Evolutionary conservation across 2,113 vertebrate species (phyloP), one percentile per base, ranked within the genome.

Genomic region (Forbesichthys agassizii): DNA sequence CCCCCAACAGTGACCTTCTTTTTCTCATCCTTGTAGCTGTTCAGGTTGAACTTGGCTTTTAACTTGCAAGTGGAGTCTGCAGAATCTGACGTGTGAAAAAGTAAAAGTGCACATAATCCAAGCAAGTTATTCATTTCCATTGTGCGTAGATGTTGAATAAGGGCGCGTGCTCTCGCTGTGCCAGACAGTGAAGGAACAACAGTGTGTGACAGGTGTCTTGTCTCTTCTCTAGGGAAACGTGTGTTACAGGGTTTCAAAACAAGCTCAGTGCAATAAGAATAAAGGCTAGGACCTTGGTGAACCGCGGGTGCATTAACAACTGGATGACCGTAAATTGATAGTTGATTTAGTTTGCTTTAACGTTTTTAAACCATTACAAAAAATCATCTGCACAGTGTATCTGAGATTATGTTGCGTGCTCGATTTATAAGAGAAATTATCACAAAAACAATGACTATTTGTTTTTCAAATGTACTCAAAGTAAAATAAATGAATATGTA

Each of bases 1-100:
- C 94, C 94, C 48, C 93, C 92, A 1, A 95, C 66, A 0, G 95
- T 87, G 0, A 95, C 88, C 48, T 85, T 88, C 62, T 93, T 93
- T 72, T 94, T 93, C 48, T 92, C 86, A 9, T 93, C 71, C 71
- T 93, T 93, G 75, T 93, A 95, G 12, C 93, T 92, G 11, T 64
- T 90, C 79, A 96, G 85, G 75, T 93, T 84, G 79, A 92, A 87
- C 71, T 94, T 90, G 61, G 84, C 90, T 58, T 93, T 92, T 49
- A 93, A 73, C 61, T 93, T 88, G 72, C 92, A 93, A 0, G 66
- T 82, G 12, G 84, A 62, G 55, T 87, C 71, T 1, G 79, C 74
- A 2, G 68, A 72, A 13, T 78, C 48, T 8, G 16, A 46, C 1
- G 36, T 14, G 11, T 53, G 66, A 33, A 89, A 4, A 46, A 69